These are phyloP conservation scores for Sturmia bella DNA, from an alignment of 2,888 invertebrate species.

Conservation along the genomic window DNA sequence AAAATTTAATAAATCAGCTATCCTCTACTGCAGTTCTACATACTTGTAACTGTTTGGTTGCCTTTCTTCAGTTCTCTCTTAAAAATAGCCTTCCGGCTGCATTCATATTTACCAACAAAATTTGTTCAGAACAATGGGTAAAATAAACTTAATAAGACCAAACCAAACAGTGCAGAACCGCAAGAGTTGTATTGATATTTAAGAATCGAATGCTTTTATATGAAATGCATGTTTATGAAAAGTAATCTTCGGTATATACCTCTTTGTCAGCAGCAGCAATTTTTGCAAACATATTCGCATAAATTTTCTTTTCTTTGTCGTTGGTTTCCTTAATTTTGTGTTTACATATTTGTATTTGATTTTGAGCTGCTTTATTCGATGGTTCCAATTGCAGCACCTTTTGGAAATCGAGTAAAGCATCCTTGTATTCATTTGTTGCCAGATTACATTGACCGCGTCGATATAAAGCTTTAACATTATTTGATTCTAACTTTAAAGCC, in stretches of 20 bases:
- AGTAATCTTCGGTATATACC: constrained; percentile 83
- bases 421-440: constrained; percentile 88
- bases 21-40: too few relatives aligned
- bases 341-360: constrained; percentile 88
- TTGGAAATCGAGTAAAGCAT: constrained; percentile 90
- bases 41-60: too few relatives aligned
- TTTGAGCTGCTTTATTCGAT: constrained; percentile 92
- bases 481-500: constrained; percentile 88
- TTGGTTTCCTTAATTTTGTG: constrained; percentile 88
- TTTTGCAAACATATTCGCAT: constrained; percentile 97
- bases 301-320: constrained; percentile 92
- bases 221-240: background rate
- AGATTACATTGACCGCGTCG: constrained; percentile 92
- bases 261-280: constrained; percentile 91
- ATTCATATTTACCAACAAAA: too few relatives aligned
- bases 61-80: too few relatives aligned
- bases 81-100: too few relatives aligned
- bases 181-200: too few relatives aligned
- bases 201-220: too few relatives aligned
- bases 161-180: too few relatives aligned
- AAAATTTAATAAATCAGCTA: too few relatives aligned
- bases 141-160: too few relatives aligned
- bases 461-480: constrained; percentile 94
- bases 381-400: constrained; percentile 90
- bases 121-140: too few relatives aligned